A percentile compares a stretch with the other conserved stretches of the same genome.
Conservation (phyloP, 2,888 invertebrate species). For the Ptychoptera contaminata region DNA sequence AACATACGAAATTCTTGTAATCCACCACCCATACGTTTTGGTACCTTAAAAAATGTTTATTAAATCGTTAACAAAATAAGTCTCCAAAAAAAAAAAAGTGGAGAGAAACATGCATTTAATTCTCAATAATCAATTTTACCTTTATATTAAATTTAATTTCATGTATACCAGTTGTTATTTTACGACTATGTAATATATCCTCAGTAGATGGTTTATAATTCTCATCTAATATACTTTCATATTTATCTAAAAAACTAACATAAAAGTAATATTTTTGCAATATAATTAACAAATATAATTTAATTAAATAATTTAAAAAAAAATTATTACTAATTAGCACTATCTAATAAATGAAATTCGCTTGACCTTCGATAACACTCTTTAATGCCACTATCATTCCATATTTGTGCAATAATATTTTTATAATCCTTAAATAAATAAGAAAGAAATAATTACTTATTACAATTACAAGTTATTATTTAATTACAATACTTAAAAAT, state of each 20-base stretch:
- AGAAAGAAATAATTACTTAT: conserved; percentile 5
- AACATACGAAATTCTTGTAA: conserved; percentile 63
- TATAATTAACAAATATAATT: neutral
- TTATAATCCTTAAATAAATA: conserved; percentile 48
- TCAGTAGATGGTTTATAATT: conserved; percentile 57
- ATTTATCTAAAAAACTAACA: conserved; percentile 54
- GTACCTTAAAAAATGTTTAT: conserved; percentile 31
- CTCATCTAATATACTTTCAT: conserved; percentile 43
- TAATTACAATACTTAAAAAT: neutral
- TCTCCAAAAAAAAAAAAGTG: too few species aligned
- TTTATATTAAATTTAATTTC: conserved; percentile 59
- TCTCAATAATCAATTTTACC: too few species aligned
- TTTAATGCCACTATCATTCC: conserved; percentile 55
- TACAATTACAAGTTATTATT: neutral
- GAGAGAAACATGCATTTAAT: too few species aligned
- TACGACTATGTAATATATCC: conserved; percentile 62
- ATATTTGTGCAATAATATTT: conserved; percentile 46
- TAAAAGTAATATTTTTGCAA: conserved; percentile 4
- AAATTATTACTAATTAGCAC: conserved; percentile 56
- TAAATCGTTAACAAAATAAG: neutral
- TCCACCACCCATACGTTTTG: conserved; percentile 53
- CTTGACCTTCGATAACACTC: conserved; percentile 53
- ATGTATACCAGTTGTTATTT: conserved; percentile 56
- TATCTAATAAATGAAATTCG: conserved; percentile 65
- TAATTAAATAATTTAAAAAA: neutral